Evolutionary conservation across 2,113 vertebrate species (phyloP).

Genomic region (Neotoma lepida): DNA sequence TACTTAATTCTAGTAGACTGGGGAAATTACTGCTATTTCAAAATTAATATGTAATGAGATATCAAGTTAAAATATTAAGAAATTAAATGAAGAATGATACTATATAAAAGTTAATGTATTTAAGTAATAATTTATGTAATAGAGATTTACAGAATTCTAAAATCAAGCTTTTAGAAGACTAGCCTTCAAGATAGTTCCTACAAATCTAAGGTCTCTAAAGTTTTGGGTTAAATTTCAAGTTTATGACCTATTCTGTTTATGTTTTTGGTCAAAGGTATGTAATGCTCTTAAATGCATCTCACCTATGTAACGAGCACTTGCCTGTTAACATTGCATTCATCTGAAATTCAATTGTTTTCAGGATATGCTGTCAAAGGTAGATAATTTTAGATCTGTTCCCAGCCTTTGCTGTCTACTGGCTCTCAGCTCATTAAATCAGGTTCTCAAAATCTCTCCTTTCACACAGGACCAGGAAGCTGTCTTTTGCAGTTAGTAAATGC

Average conservation of each 20-base stretch:
- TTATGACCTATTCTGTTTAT: conserved; percentile 19
- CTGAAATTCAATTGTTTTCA: conserved; percentile 51
- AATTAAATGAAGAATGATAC: conserved; percentile 5
- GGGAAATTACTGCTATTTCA: background rate
- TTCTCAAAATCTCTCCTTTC: conserved; percentile 5
- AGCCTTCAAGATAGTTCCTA: background rate
- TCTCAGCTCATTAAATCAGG: background rate
- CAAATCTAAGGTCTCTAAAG: background rate
- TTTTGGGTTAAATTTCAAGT: conserved; percentile 38
- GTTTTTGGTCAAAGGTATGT: conserved; percentile 4
- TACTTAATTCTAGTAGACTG: background rate
- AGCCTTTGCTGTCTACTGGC: background rate
- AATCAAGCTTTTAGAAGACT: conserved; percentile 42
- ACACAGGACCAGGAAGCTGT: background rate
- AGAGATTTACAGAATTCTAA: conserved; percentile 51
- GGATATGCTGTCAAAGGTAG: background rate
- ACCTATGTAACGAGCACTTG: conserved; percentile 9
- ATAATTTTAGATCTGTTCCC: conserved; percentile 23
- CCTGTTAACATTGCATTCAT: background rate
- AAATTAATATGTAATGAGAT: conserved; percentile 35
- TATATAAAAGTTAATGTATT: background rate
- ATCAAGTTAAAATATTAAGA: background rate
- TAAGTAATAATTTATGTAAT: conserved; percentile 50
- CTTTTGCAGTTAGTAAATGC: background rate
- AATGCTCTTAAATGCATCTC: background rate